These are phyloP conservation scores for Melanaphis sacchari DNA, from an alignment of 1,140 invertebrate genomes.

Conservation along the genomic window DNA sequence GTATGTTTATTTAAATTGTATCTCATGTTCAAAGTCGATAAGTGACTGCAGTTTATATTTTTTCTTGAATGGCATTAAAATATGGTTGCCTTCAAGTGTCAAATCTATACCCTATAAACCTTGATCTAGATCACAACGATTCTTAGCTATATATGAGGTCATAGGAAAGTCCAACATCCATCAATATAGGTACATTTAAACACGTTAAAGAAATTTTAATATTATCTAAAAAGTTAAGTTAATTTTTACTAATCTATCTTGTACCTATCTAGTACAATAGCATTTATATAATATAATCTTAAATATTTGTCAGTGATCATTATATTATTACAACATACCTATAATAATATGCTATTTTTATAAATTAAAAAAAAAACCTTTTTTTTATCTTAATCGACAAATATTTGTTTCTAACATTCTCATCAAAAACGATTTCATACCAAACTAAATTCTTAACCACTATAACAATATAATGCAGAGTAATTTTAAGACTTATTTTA, in stretches of 20 bases:
- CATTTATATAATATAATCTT: not conserved
- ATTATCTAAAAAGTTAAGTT: not conserved
- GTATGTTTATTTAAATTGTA: not conserved
- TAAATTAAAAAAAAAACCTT: not conserved
- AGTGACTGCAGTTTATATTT: not conserved
- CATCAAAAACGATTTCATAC: not conserved
- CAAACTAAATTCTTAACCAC: not conserved
- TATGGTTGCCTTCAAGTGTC: not conserved
- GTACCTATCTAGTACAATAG: not conserved
- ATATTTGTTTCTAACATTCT: not conserved
- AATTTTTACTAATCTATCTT: too few relatives aligned
- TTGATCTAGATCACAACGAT: constrained; percentile 15
- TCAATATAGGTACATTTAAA: not conserved
- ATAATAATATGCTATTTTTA: not conserved
- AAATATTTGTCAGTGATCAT: not conserved
- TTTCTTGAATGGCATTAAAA: not conserved
- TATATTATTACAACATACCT: not conserved
- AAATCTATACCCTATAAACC: not conserved
- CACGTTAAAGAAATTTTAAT: not conserved
- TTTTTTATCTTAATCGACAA: not conserved
- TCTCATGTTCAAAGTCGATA: not conserved
- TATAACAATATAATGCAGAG: not conserved
- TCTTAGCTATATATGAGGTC: not conserved
- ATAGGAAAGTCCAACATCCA: constrained; percentile 2
- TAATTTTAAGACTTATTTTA: not conserved